Conservation (phyloP, 1,140 invertebrate genomes). For the Phortica variegata region DNA sequence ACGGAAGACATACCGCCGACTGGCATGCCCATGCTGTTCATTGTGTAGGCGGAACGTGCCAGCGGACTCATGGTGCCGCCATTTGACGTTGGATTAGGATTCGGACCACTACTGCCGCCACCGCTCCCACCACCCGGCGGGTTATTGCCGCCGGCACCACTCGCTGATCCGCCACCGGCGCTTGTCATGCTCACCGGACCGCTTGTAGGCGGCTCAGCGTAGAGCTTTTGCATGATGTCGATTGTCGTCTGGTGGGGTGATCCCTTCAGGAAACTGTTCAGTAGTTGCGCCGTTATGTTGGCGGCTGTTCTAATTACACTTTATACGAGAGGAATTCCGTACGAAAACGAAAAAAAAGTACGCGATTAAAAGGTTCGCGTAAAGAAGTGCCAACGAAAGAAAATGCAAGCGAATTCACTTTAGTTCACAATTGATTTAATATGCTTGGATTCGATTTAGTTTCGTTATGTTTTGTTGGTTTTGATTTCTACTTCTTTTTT, state of each 20-base stretch:
- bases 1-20: conserved; percentile 68
- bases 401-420: too few species aligned
- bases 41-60: conserved; percentile 70
- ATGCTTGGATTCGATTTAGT: too few species aligned
- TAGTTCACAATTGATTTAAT: too few species aligned
- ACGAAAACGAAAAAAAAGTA: conserved; percentile 20
- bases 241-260: conserved; percentile 56
- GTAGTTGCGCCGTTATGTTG: conserved; percentile 57
- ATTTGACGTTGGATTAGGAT: conserved; percentile 40
- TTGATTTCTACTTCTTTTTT: too few species aligned
- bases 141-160: conserved; percentile 26
- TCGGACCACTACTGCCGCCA: conserved; percentile 22
- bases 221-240: conserved; percentile 60
- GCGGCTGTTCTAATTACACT: conserved; percentile 32
- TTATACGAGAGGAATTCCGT: neutral
- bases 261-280: conserved; percentile 55
- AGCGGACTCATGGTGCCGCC: conserved; percentile 64
- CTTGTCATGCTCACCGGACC: conserved; percentile 53
- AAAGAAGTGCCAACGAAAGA: too few species aligned
- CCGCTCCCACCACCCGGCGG: conserved; percentile 24
- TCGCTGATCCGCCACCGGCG: conserved; percentile 25
- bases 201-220: conserved; percentile 58
- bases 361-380: too few species aligned
- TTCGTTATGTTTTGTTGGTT: too few species aligned
- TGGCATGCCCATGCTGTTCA: conserved; percentile 78